These are phyloP conservation scores for Candoia aspera DNA, from an alignment of 2,113 vertebrate species.

Conservation along the genomic window DNA sequence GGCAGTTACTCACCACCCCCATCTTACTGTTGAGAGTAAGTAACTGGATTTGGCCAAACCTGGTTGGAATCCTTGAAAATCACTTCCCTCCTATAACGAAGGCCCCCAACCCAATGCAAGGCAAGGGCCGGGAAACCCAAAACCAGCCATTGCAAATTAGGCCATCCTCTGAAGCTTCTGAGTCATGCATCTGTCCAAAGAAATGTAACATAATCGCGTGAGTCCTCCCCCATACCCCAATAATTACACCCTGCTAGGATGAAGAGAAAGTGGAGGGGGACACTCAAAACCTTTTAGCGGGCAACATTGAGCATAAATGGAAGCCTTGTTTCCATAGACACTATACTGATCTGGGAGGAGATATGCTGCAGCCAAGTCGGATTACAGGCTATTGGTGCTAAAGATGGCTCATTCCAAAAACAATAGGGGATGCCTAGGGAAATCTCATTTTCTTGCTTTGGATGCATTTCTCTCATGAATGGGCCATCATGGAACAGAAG, in stretches of 20 bases:
- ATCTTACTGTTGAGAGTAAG: not conserved
- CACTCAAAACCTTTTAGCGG: not conserved
- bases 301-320: not conserved
- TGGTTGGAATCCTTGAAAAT: no score
- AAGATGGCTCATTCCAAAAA: not conserved
- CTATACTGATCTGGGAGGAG: not conserved
- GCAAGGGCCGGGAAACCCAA: not conserved
- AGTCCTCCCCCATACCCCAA: not conserved
- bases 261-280: not conserved
- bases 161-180: not conserved
- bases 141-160: not conserved
- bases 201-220: not conserved
- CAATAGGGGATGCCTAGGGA: not conserved
- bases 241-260: not conserved
- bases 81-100: not conserved
- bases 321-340: not conserved
- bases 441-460: not conserved
- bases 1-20: not conserved
- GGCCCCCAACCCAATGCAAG: not conserved
- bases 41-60: not conserved
- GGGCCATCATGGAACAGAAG: not conserved
- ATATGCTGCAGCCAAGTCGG: not conserved
- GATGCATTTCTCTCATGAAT: not conserved
- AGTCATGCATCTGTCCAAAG: not conserved
- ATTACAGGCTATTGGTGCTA: not conserved